Evolutionary conservation across 2,888 invertebrate genomes (phyloP).

Genomic region (Athalia rosae): DNA sequence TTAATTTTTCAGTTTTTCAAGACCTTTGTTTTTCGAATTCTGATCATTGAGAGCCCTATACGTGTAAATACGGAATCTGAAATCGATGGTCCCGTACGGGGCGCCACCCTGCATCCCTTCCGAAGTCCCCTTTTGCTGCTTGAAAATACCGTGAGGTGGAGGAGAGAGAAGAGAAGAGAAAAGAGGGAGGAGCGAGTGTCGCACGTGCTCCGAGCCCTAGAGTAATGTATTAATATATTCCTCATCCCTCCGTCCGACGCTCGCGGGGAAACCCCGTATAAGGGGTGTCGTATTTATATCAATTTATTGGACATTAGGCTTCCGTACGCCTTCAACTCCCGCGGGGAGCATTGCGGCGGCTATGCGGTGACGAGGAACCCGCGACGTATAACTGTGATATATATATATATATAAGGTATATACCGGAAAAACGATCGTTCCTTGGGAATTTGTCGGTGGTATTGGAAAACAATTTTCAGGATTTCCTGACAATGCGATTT

Average conservation of each 20-base stretch:
- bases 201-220: conserved; percentile 47
- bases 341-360: conserved; percentile 39
- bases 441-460: conserved; percentile 47
- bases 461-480: conserved; percentile 49
- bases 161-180: conserved; percentile 4
- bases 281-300: conserved; percentile 49
- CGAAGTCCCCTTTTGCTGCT: conserved; percentile 24
- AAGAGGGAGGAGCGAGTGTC: conserved; percentile 16
- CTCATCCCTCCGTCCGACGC: conserved; percentile 32
- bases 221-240: conserved; percentile 49
- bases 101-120: background rate
- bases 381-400: background rate
- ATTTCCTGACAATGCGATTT: conserved; percentile 45
- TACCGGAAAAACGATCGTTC: conserved; percentile 43
- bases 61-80: background rate
- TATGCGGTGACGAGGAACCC: conserved; percentile 41
- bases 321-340: conserved; percentile 37
- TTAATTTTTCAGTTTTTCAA: background rate
- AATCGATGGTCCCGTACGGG: conserved; percentile 21
- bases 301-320: conserved; percentile 49
- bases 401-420: no score
- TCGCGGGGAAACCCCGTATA: conserved; percentile 31
- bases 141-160: conserved; percentile 25
- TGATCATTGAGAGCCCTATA: background rate
- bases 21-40: background rate